phyloP scores from a whole-genome alignment of 1,140 invertebrate genomes.

The Trinorchestia longiramus region DNA sequence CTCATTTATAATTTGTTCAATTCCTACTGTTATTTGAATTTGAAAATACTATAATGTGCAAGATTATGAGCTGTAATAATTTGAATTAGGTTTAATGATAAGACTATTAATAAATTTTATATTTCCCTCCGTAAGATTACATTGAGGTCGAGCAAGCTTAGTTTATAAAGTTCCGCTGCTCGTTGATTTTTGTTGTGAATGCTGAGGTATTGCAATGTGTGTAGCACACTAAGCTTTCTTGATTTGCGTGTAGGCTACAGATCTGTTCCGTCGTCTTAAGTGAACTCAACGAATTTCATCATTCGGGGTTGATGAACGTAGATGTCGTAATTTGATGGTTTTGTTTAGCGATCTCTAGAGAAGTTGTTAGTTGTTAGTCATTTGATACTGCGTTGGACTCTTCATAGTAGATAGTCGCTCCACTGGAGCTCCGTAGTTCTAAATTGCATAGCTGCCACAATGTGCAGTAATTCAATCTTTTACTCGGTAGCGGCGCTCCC shows the following conservation, averaged over 20 bases:
- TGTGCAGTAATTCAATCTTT: not conserved
- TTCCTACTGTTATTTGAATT: not conserved
- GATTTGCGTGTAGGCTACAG: not conserved
- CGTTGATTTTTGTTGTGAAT: not conserved
- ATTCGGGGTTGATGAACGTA: not conserved
- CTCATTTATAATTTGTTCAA: not conserved
- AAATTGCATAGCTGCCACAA: not conserved
- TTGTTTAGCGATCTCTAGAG: not conserved
- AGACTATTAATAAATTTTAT: not conserved
- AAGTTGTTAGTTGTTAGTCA: conserved; percentile 1
- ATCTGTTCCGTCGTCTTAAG: not conserved
- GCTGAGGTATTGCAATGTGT: not conserved
- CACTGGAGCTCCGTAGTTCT: not conserved
- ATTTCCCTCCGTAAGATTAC: not conserved
- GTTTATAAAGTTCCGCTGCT: not conserved
- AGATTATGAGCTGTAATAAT: not conserved
- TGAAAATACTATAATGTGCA: not conserved
- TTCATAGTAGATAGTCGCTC: not conserved
- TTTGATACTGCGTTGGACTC: not conserved
- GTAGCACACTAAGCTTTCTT: not conserved
- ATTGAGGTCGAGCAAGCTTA: not conserved
- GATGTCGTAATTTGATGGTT: not conserved
- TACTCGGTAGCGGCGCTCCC: not conserved
- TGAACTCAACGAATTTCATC: not conserved
- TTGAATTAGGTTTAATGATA: not conserved